A percentile compares a stretch with the other conserved stretches of the same genome.
These are phyloP conservation scores for Diphyllodes magnificus DNA, from an alignment of 2,113 vertebrate genomes.

Conservation along the genomic window DNA sequence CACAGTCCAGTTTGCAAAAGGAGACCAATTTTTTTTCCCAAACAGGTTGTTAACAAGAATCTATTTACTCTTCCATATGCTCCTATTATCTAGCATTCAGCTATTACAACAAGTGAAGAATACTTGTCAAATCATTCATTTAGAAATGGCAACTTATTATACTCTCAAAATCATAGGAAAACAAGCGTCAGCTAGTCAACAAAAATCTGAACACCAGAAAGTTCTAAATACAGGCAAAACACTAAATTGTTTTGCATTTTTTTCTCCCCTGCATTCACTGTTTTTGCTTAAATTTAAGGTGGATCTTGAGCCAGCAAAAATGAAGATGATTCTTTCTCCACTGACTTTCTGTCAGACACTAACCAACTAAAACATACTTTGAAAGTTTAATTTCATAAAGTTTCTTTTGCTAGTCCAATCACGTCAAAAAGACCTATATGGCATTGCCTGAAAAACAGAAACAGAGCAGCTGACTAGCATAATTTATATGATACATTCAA, in stretches of 20 bases:
- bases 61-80: background rate
- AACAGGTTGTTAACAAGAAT: background rate
- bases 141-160: background rate
- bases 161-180: background rate
- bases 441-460: background rate
- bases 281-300: background rate
- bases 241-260: background rate
- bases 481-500: background rate
- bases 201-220: background rate
- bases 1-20: background rate
- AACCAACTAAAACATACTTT: background rate
- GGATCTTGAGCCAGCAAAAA: background rate
- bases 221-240: background rate
- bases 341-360: background rate
- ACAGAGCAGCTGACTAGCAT: background rate
- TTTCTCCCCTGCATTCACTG: background rate
- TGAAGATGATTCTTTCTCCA: background rate
- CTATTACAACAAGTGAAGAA: background rate
- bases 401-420: background rate
- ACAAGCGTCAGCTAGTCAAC: background rate
- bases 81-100: background rate
- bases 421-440: background rate
- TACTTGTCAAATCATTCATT: background rate
- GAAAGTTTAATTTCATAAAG: background rate
- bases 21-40: background rate